Evolutionary conservation across 2,888 invertebrate genomes (phyloP).

Genomic region (Ophonus ardosiacus): DNA sequence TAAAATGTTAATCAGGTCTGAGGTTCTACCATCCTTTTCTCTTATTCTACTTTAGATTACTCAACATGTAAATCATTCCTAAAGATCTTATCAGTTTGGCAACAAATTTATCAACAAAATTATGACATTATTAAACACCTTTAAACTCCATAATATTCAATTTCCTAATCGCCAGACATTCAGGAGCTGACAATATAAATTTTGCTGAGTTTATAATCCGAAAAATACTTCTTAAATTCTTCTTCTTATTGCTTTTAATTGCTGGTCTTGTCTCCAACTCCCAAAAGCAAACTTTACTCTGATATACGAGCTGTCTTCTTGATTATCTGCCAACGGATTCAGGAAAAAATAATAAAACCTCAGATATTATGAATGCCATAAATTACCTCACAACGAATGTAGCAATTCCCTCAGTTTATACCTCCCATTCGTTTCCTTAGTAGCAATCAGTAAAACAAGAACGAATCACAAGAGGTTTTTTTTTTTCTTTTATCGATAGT

Average conservation of each 20-base stretch:
- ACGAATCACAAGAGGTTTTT: neutral
- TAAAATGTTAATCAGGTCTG: no score
- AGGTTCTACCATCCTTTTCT: no score
- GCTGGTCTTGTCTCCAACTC: neutral
- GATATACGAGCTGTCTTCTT: neutral
- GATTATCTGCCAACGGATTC: slow-evolving; percentile 5
- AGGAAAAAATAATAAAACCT: slow-evolving; percentile 22
- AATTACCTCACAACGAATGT: slow-evolving; percentile 23
- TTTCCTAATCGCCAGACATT: neutral
- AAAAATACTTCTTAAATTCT: neutral
- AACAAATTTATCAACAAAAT: no score
- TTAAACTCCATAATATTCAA: neutral
- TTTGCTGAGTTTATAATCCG: neutral
- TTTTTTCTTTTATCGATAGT: neutral
- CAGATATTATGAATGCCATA: slow-evolving; percentile 41
- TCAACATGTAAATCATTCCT: no score
- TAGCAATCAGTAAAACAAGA: slow-evolving; percentile 28
- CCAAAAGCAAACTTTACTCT: neutral
- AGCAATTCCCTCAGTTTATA: slow-evolving; percentile 17
- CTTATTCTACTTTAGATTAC: no score
- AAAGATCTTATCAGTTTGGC: no score
- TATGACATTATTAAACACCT: neutral
- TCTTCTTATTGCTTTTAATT: neutral
- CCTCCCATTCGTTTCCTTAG: slow-evolving; percentile 6
- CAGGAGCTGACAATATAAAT: neutral